Conservation (phyloP, 2,113 vertebrate genomes). For the Tringa solitaria region DNA sequence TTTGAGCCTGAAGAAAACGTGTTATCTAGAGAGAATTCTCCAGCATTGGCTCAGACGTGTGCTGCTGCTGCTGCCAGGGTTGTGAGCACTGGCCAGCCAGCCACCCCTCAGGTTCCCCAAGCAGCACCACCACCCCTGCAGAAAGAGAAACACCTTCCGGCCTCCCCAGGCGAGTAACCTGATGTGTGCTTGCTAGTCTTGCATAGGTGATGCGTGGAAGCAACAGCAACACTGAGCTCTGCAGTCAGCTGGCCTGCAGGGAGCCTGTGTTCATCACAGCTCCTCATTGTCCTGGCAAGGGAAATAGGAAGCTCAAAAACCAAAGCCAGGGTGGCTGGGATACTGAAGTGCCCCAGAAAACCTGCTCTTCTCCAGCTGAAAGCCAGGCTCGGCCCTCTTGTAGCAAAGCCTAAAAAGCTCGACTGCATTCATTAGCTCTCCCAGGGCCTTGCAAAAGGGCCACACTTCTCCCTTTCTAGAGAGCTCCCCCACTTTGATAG, state of each 20-base stretch:
- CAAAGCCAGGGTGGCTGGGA: background rate
- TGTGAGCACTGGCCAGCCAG: background rate
- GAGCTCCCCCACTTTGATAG: background rate
- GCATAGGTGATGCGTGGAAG: conserved; percentile 32
- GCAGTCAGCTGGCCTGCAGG: background rate
- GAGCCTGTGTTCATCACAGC: background rate
- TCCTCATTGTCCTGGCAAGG: background rate
- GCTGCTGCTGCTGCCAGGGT: background rate
- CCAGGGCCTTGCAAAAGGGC: background rate
- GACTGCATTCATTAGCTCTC: background rate
- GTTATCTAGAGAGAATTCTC: background rate
- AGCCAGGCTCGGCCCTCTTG: background rate
- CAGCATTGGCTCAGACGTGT: background rate
- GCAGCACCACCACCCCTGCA: background rate
- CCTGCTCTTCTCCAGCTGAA: background rate
- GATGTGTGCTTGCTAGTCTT: background rate
- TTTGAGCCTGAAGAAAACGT: background rate
- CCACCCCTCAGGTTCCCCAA: background rate
- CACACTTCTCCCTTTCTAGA: background rate
- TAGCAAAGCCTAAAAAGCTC: background rate
- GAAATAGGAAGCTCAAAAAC: background rate
- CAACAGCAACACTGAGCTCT: background rate
- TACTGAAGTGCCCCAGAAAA: background rate
- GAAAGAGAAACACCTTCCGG: background rate
- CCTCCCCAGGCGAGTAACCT: background rate